Evolutionary conservation across 2,797 vertebrate genomes (phyloP), one percentile per base, ranked within the genome.

Genomic region (Siniperca undulata): DNA sequence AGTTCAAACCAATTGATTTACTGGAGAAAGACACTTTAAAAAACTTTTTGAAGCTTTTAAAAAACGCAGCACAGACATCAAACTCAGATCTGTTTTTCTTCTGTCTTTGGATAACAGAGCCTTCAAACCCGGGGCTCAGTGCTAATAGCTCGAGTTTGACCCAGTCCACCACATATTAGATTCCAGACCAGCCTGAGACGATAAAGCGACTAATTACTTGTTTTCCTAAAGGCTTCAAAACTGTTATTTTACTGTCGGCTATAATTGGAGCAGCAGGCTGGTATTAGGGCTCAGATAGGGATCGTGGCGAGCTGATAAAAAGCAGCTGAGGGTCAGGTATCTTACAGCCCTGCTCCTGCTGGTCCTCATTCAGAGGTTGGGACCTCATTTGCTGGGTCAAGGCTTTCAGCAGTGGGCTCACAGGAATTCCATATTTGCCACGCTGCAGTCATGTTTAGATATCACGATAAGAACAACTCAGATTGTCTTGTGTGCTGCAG

Each of bases 351-450:
- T 44, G 53, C 86, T 78, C 86, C 86, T 88, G 86, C 91, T 93
- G 93, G 86, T 91, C 78, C 81, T 92, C 85, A 87, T 93, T 91
- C 88, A 86, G 88, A 85, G 86, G 91, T 87, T 93, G 83, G 85
- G 86, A 91, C 82, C 91, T 88, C 76, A 91, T 95, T 95, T 93
- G 84, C 89, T 75, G 91, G 92, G 89, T 93, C 91, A 90, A 86
- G 83, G 89, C 90, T 87, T 86, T 88, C 78, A 76, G 90, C 88
- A 83, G 77, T 82, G 74, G 78, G 81, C 82, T 92, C 78, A 66
- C 42, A 82, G 83, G 85, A 93, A 93, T 93, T 93, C 80, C 86
- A 90, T 81, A 89, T 92, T 92, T 24, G 82, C 77, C 78, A 87
- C 72, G 24, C 87, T 22, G 79, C 78, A 55, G 84, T 73, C 82